Base-by-base conservation (phyloP, 1,140 invertebrate species). In the Drosophila neocordata region DNA sequence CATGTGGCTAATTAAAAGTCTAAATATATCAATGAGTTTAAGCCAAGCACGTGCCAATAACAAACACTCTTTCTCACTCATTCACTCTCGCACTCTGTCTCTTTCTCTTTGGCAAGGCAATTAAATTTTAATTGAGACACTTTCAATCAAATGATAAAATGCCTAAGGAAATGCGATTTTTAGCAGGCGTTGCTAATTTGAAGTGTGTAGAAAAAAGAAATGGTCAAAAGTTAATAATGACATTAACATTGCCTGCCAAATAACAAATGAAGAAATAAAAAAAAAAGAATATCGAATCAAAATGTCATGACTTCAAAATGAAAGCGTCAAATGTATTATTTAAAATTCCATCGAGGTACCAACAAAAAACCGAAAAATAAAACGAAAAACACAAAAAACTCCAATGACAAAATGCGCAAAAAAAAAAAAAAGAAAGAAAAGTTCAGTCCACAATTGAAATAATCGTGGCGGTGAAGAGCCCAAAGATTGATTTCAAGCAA, bases 51-150 rank as follows among this genome's bases (percentile, higher is more conserved):
- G 41, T 48, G 41, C 18, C 41, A 20, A 48, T 20, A 15, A 11
- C 9, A 48, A 9, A 8, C 41, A 44, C 15, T 20, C 15, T 44
- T 7, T 15, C 38, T 18, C 7, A 2, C 41, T 57, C 34, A 22
- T 18, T 38, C 37, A 12, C 51, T 58, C 58, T 35, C 44, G 2
- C 2, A 12, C 15, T 12, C 59, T 27, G 24, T 18, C n/a, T 24
- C 44, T 51, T 15, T 35, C 64, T 70, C 41, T 62, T 57, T 48
- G 57, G 20, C 55, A 56, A 37, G 70, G 65, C 78, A 87, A 87
- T 87, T 87, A 87, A 73, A 22, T 69, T 79, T 76, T 81, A 79
- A 87, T 87, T 87, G 82, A 69, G 65, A 72, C 75, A 87, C 82
- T 87, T 87, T 87, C 82, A 9, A 48, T 8, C 58, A 69, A 70